Base-by-base conservation (phyloP, 1,140 invertebrate genomes). In the Drosophila pseudoobscura region DNA sequence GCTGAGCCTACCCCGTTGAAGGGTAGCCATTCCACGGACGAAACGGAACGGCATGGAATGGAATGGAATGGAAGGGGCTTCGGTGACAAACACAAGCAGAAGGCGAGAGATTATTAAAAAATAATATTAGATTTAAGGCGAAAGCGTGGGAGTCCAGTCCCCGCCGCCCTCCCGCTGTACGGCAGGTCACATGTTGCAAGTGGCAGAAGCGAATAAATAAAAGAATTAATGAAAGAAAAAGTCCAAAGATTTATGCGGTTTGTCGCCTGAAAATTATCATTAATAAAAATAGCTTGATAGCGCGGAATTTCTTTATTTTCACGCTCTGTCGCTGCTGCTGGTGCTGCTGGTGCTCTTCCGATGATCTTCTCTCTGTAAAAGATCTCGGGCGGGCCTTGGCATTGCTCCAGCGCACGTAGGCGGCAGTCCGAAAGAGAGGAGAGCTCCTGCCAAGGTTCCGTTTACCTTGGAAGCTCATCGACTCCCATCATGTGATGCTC, bases 261-360 rank as follows among this genome's bases (percentile, higher is more conserved):
- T 85, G 72, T 80, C 83, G 70, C 82, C 75, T 45, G 74, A 73
- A 85, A 85, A 85, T 87, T 85, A 85, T 85, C 82, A 85, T 85
- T 85, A 85, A 85, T 85, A 85, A 71, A 88, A 82, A 82, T 88
- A 88, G 83, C 74, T 75, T 78, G 77, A 88, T 85, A 69, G 82
- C 65, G 56, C 64, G 73, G 69, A 75, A 78, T 78, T 56, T 70
- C 39, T 62, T 68, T 80, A 70, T 85, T 11, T 39, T 39, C 35
- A 77, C 63, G 26, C 58, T 63, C 54, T 29, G 43, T 51, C 43
- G 31, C 4, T 11, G 3, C 9, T 13, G 35, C 1, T 11, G 3
- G 3, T 13, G 35, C 1, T 39, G 35, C 11, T 39, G 35, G 66
- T 47, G 31, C 31, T 59, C 64, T 77, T 31, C 13, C n/a, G 72